These are phyloP conservation scores for Hyperoplus immaculatus DNA, from an alignment of 2,797 vertebrate species.

Conservation along the genomic window DNA sequence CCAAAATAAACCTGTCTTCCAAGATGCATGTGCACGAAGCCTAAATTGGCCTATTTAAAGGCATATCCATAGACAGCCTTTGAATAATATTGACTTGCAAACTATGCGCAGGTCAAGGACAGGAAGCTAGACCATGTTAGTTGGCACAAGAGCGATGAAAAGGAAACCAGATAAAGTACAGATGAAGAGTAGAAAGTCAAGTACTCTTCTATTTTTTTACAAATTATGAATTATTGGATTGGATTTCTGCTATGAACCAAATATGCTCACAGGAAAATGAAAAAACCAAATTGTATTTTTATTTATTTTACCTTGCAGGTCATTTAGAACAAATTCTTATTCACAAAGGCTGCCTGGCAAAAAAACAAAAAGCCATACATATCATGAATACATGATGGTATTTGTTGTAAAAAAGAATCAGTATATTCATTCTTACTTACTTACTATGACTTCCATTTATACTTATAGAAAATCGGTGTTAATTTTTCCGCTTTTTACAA, in stretches of 20 bases:
- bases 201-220: slow-evolving; percentile 47
- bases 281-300: no score
- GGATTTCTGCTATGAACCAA: slow-evolving; percentile 25
- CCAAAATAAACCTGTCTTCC: slow-evolving; percentile 90
- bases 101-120: slow-evolving; percentile 84
- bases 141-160: slow-evolving; percentile 76
- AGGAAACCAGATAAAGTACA: slow-evolving; percentile 65
- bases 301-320: no score
- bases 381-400: slow-evolving; percentile 4
- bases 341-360: no score
- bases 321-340: no score
- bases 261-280: slow-evolving; percentile 12
- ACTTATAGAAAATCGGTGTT: slow-evolving; percentile 33
- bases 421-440: slow-evolving; percentile 19
- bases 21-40: slow-evolving; percentile 87
- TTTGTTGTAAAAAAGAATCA: slow-evolving; percentile 33
- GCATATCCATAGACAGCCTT: slow-evolving; percentile 86
- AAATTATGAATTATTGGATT: slow-evolving; percentile 46
- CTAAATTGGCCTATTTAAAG: slow-evolving; percentile 90
- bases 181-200: slow-evolving; percentile 58
- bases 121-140: slow-evolving; percentile 65
- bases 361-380: no score
- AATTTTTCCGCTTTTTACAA: slow-evolving; percentile 2
- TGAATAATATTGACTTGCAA: slow-evolving; percentile 88
- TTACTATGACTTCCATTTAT: slow-evolving; percentile 32